phyloP scores from a whole-genome alignment of 2,113 vertebrate genomes.

The Podocnemis expansa region DNA sequence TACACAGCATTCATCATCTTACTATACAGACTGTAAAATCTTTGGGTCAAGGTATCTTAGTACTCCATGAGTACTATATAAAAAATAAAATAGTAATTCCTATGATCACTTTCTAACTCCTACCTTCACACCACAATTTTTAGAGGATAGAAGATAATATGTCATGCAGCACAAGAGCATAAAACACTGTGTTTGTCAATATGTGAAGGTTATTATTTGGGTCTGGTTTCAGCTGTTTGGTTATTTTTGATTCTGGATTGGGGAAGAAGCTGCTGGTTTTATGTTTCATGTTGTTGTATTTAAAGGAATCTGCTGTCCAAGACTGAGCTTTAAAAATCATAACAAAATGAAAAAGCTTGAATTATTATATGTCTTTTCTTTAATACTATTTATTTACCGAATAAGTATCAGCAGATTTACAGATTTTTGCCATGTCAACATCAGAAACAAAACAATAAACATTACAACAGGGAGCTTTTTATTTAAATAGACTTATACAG shows the following conservation, averaged over 20 bases:
- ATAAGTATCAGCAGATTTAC: background rate
- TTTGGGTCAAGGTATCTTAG: background rate
- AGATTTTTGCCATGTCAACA: background rate
- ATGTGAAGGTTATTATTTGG: background rate
- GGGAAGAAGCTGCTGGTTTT: background rate
- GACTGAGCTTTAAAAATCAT: background rate
- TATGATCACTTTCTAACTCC: background rate
- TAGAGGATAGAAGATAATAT: background rate
- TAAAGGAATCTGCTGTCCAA: background rate
- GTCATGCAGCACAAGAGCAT: background rate
- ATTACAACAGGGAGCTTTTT: background rate
- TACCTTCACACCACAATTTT: background rate
- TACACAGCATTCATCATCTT: fast-evolving
- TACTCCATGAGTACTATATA: background rate
- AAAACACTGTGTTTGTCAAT: background rate
- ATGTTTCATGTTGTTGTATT: background rate
- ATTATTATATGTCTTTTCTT: background rate
- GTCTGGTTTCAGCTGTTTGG: background rate
- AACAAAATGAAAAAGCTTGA: background rate
- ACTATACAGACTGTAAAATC: background rate
- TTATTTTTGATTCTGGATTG: background rate
- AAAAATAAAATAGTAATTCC: background rate
- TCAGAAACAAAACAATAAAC: background rate
- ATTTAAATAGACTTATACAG: background rate
- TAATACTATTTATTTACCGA: background rate